Base-by-base conservation (phyloP, 2,888 invertebrate species). In the Itoplectis maculator region DNA sequence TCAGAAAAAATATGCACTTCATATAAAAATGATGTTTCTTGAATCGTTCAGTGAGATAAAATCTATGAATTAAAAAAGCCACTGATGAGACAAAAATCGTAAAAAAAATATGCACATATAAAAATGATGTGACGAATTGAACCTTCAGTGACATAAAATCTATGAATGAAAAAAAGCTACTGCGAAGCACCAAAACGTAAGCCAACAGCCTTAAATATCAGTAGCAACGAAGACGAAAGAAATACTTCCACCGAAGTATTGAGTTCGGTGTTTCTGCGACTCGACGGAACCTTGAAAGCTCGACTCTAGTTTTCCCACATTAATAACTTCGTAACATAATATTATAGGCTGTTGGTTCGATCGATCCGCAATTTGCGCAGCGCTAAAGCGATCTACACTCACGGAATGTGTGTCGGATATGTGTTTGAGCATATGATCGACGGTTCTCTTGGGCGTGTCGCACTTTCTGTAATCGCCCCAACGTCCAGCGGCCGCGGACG, bases 381-480 rank as follows among this genome's bases (percentile, higher is more conserved):
- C 29, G 29, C 29, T 20, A 54, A 54, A 11, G 13, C 2, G 56
- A 54, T 29, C n/a, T 40, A 13, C 73, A 91, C 93, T 94, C 93
- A 97, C 97, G 79, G 96, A 95, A 93, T 98, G 98, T 13, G 96
- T 97, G 84, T 96, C 96, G 13, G 96, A 95, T 84, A 98, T 98
- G 89, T 98, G 98, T 86, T 97, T 95, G 83, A 99, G 94, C 96
- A 99, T 97, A 90, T 98, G 96, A 90, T 99, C 98, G 23, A 99
- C 96, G 0, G 98, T 98, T 79, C 97, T 95, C 92, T 97, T 96
- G 0, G 99, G 99, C 0, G 98, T 97, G 93, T 99, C 99, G 91
- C 99, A 99, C 91, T 97, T 97, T 87, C 98, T 95, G 91, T 98
- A 98, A 92, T 98, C 98, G 11, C 99, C 99, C 98, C 99, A 99